Evolutionary conservation across 2,113 vertebrate genomes (phyloP).

Genomic region (Deroptyus accipitrinus): DNA sequence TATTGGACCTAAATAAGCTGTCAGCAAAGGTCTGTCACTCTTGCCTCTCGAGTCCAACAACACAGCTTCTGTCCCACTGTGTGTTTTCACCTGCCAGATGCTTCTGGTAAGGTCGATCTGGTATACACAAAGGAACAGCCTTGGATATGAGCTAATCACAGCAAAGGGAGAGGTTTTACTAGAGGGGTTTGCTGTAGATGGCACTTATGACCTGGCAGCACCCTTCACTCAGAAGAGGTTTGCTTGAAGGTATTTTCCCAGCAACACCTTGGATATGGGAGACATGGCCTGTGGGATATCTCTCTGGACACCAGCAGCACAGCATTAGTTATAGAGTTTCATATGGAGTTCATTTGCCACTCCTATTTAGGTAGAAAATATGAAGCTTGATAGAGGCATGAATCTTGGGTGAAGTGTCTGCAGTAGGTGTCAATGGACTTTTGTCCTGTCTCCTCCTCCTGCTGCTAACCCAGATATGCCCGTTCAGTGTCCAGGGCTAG

Average conservation of each 20-base stretch:
- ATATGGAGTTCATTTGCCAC: neutral
- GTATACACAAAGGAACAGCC: neutral
- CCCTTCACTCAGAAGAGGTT: neutral
- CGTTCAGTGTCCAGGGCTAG: neutral
- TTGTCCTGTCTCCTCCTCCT: neutral
- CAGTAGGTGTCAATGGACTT: neutral
- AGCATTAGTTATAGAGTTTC: neutral
- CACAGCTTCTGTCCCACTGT: neutral
- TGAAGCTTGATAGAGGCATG: neutral
- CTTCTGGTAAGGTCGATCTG: neutral
- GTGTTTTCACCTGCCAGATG: neutral
- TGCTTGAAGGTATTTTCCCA: neutral
- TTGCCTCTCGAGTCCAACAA: neutral
- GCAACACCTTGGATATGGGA: neutral
- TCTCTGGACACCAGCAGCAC: neutral
- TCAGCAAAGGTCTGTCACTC: neutral
- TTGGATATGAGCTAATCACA: neutral
- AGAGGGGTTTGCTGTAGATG: neutral
- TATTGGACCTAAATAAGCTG: neutral
- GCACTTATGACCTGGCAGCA: neutral
- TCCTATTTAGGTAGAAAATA: neutral
- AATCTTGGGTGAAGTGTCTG: neutral
- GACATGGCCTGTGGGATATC: accelerated
- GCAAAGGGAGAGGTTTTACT: neutral
- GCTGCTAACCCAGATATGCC: neutral